A percentile compares a stretch with the other conserved stretches of the same genome.
Evolutionary conservation across 2,113 vertebrate species (phyloP).

Genomic region (Triplophysa dalaica): DNA sequence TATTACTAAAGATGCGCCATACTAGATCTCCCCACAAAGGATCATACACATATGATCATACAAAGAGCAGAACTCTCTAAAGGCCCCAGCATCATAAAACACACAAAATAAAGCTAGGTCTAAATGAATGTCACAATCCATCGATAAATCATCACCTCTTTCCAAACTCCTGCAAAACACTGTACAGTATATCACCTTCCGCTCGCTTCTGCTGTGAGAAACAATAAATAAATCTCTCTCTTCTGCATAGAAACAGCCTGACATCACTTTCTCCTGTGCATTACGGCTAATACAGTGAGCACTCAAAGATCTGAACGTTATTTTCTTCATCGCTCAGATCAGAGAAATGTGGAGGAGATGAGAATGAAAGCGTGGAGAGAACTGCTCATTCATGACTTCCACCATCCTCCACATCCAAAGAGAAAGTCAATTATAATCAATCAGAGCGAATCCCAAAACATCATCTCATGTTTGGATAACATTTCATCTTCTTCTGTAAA

Average conservation of each 20-base stretch:
- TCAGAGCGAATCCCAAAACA: not conserved
- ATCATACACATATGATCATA: no score
- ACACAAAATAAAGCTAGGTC: no score
- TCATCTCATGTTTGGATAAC: slow-evolving; percentile 2
- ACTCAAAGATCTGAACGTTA: slow-evolving; percentile 24
- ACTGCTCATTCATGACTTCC: slow-evolving; percentile 22
- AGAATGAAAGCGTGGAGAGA: slow-evolving; percentile 18
- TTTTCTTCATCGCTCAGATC: slow-evolving; percentile 13
- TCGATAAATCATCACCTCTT: no score
- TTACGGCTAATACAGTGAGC: not conserved
- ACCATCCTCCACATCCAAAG: not conserved
- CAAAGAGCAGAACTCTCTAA: no score
- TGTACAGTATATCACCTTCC: no score
- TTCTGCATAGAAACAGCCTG: not conserved
- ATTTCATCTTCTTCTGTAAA: slow-evolving; percentile 12
- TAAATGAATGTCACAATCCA: no score
- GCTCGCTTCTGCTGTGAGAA: not conserved
- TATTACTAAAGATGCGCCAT: not conserved
- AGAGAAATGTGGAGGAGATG: slow-evolving; percentile 32
- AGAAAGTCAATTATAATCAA: not conserved
- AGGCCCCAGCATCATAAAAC: no score
- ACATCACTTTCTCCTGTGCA: not conserved
- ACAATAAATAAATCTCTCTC: not conserved
- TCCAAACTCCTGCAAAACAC: not conserved
- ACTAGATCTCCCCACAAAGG: no score